Base-by-base conservation (phyloP, 2,797 vertebrate genomes). In the Sebastes diaconus region DNA sequence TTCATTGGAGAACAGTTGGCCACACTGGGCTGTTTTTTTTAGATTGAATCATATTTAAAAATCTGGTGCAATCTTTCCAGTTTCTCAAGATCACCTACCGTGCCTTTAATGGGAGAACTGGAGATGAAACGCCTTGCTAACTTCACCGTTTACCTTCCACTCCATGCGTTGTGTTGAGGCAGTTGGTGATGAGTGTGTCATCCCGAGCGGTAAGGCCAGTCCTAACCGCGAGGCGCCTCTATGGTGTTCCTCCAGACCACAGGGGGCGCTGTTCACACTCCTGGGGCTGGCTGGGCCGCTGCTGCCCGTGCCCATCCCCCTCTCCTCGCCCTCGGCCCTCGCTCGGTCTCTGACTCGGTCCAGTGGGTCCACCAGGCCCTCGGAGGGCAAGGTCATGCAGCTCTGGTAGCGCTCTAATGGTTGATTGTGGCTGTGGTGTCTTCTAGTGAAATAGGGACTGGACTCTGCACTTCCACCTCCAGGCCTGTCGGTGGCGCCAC, bases 361-460 rank as follows among this genome's bases (percentile, higher is more conserved):
- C 87, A 88, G 73, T 0, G 86, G 84, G 25, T 92, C 88, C 32
- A 85, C 74, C 36, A 82, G 81, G 10, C 86, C 90, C 11, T 90
- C 85, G 0, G 90, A 88, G 8, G 84, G 90, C 30, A 93, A 87
- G 0, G 89, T 76, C 87, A 94, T 89, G 68, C 93, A 94, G 84
- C 94, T 94, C 75, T 93, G 93, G 84, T 94, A 93, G 68, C 87
- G 92, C 18, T 91, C 91, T 63, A 83, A 68, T 1, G 86, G 88
- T 64, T 55, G 92, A 89, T 54, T 72, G 74, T 65, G 89, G 81
- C 70, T 27, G 25, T 94, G 94, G 50, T 85, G 93, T 13, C 96
- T 94, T 10, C 96, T 88, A 1, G 87, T 91, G 29, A 96, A 91
- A 54, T 96, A 96, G 0, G 96, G 97, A 83, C 96, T 97, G 79